phyloP scores from a whole-genome alignment of 2,888 invertebrate genomes.

The Tenthredo distinguenda region DNA sequence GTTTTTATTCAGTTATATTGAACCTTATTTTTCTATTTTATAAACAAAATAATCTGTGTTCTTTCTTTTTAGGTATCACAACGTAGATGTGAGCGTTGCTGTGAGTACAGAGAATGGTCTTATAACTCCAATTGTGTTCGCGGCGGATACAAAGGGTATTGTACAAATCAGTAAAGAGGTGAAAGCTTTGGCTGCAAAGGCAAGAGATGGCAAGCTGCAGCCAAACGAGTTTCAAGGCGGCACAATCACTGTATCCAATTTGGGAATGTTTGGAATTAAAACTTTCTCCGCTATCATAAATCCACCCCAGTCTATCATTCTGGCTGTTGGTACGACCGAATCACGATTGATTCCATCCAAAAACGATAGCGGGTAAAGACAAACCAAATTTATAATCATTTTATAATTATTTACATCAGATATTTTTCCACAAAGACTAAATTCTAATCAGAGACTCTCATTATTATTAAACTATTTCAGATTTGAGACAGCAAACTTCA shows the following conservation, averaged over 20 bases:
- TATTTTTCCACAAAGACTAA: conserved; percentile 10
- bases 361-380: conserved; percentile 86
- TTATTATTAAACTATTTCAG: conserved; percentile 77
- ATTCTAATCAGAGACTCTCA: neutral
- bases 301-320: conserved; percentile 96
- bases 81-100: conserved; percentile 97
- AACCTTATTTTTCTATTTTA: neutral
- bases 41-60: neutral
- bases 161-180: conserved; percentile 90
- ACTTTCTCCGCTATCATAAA: conserved; percentile 96
- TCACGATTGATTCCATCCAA: conserved; percentile 88
- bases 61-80: conserved; percentile 84
- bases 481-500: conserved; percentile 86
- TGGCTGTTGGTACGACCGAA: conserved; percentile 93
- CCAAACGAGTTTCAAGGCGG: conserved; percentile 98
- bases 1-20: conserved; percentile 69
- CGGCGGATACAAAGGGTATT: conserved; percentile 94
- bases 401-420: neutral
- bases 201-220: conserved; percentile 92
- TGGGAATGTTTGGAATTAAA: conserved; percentile 96
- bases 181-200: conserved; percentile 90
- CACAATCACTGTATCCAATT: conserved; percentile 95
- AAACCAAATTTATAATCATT: conserved; percentile 46
- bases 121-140: conserved; percentile 97
- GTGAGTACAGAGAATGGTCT: conserved; percentile 97